phyloP scores from a whole-genome alignment of 2,888 invertebrate species.

The Syrista parreyssii region DNA sequence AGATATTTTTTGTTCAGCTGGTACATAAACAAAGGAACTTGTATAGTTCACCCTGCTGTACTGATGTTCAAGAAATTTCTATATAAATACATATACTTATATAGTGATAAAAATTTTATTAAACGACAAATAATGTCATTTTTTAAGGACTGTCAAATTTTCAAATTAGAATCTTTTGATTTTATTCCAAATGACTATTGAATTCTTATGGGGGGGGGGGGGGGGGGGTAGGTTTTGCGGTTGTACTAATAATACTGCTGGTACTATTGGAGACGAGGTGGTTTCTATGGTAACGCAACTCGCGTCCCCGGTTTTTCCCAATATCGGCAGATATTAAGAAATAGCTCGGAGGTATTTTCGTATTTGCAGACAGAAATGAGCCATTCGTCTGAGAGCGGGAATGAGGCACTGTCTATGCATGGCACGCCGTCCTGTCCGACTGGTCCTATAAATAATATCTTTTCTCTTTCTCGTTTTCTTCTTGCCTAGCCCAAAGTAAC shows the following conservation, averaged over 20 bases:
- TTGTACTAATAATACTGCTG: neutral
- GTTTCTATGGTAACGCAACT: conserved; percentile 53
- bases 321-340: conserved; percentile 63
- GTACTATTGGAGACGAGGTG: neutral
- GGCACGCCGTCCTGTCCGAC: conserved; percentile 53
- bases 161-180: neutral
- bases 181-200: neutral
- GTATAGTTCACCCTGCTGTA: neutral
- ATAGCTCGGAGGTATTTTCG: conserved; percentile 58
- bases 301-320: conserved; percentile 38
- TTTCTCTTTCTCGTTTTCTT: conserved; percentile 26
- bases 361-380: conserved; percentile 56
- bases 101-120: neutral
- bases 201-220: neutral
- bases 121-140: neutral
- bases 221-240: neutral
- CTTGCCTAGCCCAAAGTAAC: neutral
- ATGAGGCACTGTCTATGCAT: conserved; percentile 64
- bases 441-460: conserved; percentile 60
- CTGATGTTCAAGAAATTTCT: neutral
- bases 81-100: neutral
- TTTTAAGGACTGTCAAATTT: neutral
- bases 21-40: neutral
- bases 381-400: conserved; percentile 54
- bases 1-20: neutral